Percentiles rank a stretch among this genome's conserved stretches.
These are phyloP conservation scores for Callinectes sapidus DNA, from an alignment of 2,888 invertebrate genomes.

Conservation along the genomic window DNA sequence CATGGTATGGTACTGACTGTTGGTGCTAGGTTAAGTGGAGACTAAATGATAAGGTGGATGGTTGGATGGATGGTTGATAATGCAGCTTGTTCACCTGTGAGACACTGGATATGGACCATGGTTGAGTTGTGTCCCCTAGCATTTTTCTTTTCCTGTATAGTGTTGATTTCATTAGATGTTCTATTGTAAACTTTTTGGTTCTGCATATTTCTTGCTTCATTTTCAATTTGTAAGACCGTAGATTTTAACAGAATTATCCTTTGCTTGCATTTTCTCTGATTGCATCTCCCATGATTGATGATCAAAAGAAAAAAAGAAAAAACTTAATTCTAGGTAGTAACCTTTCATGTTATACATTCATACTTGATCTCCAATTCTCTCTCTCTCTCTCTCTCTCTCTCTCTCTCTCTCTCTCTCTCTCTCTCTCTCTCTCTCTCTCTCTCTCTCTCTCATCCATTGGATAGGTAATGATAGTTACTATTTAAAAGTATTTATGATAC, in stretches of 20 bases:
- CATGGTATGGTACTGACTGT: neutral
- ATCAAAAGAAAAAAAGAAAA: neutral
- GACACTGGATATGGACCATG: neutral
- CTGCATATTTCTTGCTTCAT: neutral
- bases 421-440: constrained; percentile 42
- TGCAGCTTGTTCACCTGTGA: neutral
- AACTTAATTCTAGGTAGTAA: no score
- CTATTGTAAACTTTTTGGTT: neutral
- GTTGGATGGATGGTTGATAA: neutral
- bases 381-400: constrained; percentile 40
- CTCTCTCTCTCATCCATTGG: neutral
- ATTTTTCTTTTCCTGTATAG: neutral
- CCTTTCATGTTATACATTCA: no score
- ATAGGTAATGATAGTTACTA: no score
- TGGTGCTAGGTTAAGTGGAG: neutral
- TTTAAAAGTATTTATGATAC: no score
- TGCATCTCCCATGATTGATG: neutral
- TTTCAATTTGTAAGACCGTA: neutral
- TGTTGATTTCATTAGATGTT: neutral
- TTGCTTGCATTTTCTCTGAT: neutral
- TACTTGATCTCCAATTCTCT: no score
- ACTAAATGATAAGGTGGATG: no score
- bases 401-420: constrained; percentile 19
- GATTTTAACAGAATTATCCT: neutral
- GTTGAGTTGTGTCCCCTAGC: neutral